Conservation (phyloP, 1,140 invertebrate species). For the Frieseomelitta varia region DNA sequence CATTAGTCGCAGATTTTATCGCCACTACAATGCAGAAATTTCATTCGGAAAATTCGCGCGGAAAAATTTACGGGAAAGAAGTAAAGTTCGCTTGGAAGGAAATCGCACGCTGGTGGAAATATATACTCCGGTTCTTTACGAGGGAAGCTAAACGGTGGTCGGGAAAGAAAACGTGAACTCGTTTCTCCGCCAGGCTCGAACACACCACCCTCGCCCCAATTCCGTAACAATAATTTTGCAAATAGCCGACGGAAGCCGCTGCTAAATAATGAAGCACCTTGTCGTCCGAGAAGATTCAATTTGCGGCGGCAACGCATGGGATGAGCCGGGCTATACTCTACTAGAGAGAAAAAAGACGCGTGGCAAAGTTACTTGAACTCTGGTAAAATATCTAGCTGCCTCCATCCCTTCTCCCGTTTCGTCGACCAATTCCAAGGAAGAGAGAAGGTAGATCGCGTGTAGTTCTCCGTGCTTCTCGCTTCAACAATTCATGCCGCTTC, state of each 20-base stretch:
- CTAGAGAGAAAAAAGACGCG: slow-evolving; percentile 28
- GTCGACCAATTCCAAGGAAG: not conserved
- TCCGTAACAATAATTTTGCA: slow-evolving; percentile 77
- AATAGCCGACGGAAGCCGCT: slow-evolving; percentile 72
- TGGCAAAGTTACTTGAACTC: slow-evolving; percentile 36
- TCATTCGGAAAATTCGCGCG: not conserved
- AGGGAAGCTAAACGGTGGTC: slow-evolving; percentile 67
- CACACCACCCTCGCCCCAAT: slow-evolving; percentile 66
- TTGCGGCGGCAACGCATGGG: slow-evolving; percentile 63
- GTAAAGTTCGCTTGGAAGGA: slow-evolving; percentile 22
- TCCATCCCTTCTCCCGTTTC: slow-evolving; percentile 1
- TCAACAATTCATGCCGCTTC: slow-evolving; percentile 5
- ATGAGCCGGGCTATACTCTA: slow-evolving; percentile 49
- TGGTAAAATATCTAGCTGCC: slow-evolving; percentile 36
- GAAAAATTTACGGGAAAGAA: slow-evolving; percentile 1
- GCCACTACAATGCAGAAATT: too few species aligned
- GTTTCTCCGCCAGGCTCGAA: slow-evolving; percentile 60
- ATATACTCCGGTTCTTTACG: slow-evolving; percentile 67
- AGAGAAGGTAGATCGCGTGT: not conserved
- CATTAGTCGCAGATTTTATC: too few species aligned
- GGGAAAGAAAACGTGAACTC: slow-evolving; percentile 56
- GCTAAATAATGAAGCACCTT: slow-evolving; percentile 75
- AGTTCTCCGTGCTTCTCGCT: slow-evolving; percentile 17
- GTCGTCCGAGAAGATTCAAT: slow-evolving; percentile 75
- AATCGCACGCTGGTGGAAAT: slow-evolving; percentile 37